Conservation (phyloP, 2,797 vertebrate genomes). For the Chiloscyllium punctatum region DNA sequence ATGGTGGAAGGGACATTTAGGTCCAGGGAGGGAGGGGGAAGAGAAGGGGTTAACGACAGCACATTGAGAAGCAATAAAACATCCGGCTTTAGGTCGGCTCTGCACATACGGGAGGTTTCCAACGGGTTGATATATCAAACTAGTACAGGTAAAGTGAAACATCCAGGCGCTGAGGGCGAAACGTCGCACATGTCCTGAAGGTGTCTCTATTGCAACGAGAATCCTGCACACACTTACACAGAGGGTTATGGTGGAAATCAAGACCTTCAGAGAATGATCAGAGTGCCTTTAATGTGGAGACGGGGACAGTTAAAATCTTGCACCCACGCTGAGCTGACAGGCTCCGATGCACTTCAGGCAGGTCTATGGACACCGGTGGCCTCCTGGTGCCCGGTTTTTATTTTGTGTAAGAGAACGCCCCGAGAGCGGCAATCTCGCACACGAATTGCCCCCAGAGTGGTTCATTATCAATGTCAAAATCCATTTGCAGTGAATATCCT, state of each 20-base stretch:
- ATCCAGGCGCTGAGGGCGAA: not conserved
- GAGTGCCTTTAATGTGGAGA: not conserved
- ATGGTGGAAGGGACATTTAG: not conserved
- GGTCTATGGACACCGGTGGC: no score
- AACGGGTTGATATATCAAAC: not conserved
- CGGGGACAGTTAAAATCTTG: constrained; percentile 5
- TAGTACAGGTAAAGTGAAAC: not conserved
- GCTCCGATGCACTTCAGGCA: no score
- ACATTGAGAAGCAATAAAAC: constrained; percentile 19
- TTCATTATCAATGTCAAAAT: not conserved
- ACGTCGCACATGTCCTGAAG: not conserved
- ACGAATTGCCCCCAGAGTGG: not conserved
- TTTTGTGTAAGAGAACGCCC: constrained; percentile 2
- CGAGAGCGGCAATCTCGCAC: not conserved
- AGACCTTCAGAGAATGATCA: not conserved
- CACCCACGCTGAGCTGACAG: not conserved
- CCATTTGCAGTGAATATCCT: constrained; percentile 30
- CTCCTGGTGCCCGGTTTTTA: not conserved
- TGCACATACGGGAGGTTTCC: not conserved
- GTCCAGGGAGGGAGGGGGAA: not conserved
- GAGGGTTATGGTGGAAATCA: not conserved
- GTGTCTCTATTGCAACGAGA: constrained; percentile 29
- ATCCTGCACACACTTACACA: constrained; percentile 30
- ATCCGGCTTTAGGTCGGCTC: not conserved
- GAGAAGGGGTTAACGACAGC: not conserved